These are phyloP conservation scores for Junonia oenone DNA, from an alignment of 2,888 invertebrate species.

Conservation along the genomic window DNA sequence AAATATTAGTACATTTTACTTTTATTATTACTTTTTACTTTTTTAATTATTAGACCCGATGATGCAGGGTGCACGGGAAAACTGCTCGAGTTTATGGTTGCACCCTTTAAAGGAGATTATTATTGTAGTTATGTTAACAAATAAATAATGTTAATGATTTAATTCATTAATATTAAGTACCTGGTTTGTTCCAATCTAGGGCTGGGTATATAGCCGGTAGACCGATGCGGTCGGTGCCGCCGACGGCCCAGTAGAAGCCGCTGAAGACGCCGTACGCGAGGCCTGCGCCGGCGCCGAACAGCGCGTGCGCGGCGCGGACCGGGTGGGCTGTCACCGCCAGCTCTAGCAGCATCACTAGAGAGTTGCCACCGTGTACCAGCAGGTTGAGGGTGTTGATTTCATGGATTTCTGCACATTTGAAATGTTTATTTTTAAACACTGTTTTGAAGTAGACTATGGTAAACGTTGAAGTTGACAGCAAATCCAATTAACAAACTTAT, in stretches of 20 bases:
- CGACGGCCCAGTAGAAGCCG: slow-evolving; percentile 67
- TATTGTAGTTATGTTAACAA: no score
- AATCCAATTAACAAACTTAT: no score
- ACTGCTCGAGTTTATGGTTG: no score
- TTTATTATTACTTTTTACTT: no score
- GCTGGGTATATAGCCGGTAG: slow-evolving; percentile 85
- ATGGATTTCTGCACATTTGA: slow-evolving; percentile 69
- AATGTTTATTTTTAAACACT: neutral
- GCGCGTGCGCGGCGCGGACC: slow-evolving; percentile 81
- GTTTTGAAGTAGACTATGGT: no score
- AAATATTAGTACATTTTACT: no score
- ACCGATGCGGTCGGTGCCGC: slow-evolving; percentile 75
- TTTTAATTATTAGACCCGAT: no score
- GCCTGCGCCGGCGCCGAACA: slow-evolving; percentile 82
- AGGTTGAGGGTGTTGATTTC: slow-evolving; percentile 83
- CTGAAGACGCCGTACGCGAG: slow-evolving; percentile 73
- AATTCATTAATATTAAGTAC: slow-evolving; percentile 33
- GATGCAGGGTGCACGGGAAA: no score
- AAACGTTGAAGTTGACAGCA: no score
- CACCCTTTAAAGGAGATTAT: no score
- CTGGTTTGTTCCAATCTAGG: slow-evolving; percentile 86
- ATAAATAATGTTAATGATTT: no score
- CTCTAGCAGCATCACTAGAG: slow-evolving; percentile 85
- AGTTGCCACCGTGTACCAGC: slow-evolving; percentile 87
- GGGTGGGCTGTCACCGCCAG: slow-evolving; percentile 86